Conservation (phyloP, 2,113 vertebrate species). For the Anhinga anhinga region DNA sequence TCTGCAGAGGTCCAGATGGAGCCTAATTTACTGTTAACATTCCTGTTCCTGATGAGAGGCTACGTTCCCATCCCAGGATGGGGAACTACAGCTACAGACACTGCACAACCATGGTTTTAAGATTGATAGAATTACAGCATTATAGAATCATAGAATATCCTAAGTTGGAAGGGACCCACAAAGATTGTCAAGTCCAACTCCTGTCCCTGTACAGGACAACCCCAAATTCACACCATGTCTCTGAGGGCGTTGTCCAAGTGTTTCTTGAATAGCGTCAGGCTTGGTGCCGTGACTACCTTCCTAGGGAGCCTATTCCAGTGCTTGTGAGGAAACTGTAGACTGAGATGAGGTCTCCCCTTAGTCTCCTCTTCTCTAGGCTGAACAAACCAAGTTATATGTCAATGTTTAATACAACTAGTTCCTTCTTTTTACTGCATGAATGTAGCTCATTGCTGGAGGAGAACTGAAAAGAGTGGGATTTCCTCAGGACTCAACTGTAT, state of each 20-base stretch:
- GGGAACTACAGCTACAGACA: background rate
- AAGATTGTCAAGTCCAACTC: too few relatives aligned
- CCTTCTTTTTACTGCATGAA: background rate
- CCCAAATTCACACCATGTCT: too few relatives aligned
- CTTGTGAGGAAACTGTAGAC: too few relatives aligned
- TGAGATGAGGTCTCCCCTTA: too few relatives aligned
- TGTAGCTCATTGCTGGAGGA: background rate
- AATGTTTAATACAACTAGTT: background rate
- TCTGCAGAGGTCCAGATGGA: background rate
- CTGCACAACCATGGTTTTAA: background rate
- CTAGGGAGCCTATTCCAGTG: too few relatives aligned
- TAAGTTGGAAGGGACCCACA: too few relatives aligned
- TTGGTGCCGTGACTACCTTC: too few relatives aligned
- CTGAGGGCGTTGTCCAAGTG: too few relatives aligned
- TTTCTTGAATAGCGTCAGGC: too few relatives aligned
- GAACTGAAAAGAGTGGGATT: background rate
- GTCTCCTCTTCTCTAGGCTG: too few relatives aligned
- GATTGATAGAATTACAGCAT: background rate
- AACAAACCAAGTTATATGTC: background rate
- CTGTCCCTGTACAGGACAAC: too few relatives aligned
- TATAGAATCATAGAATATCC: too few relatives aligned
- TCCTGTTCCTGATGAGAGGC: background rate
- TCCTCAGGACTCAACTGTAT: rapidly evolving
- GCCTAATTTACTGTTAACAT: background rate
- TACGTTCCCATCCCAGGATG: background rate